Evolutionary conservation across 2,113 vertebrate species (phyloP).

Genomic region (Cyanistes caeruleus): DNA sequence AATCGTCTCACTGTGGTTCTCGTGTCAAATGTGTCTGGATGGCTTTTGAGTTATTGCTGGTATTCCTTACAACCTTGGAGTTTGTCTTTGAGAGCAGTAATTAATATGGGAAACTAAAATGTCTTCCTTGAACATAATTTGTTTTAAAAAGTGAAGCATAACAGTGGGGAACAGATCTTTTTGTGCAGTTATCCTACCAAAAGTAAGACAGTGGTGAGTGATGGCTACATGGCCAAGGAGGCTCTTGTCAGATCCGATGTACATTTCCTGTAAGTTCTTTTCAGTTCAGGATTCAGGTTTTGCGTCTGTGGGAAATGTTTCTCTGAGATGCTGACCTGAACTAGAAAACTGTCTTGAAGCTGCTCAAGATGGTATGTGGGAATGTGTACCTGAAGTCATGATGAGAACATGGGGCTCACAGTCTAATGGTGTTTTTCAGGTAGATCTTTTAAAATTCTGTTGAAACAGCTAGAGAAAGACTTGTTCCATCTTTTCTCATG

Average conservation of each 20-base stretch:
- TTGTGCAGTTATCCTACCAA: background rate
- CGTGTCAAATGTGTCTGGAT: background rate
- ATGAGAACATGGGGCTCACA: background rate
- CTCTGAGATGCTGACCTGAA: background rate
- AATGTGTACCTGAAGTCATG: background rate
- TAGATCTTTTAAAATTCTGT: background rate
- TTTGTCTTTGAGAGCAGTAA: background rate
- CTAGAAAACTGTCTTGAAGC: background rate
- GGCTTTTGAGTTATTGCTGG: background rate
- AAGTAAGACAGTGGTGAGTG: accelerated
- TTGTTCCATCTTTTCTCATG: background rate
- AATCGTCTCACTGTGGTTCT: background rate
- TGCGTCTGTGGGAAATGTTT: background rate
- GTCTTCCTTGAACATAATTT: background rate
- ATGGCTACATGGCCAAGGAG: background rate
- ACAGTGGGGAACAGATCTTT: background rate
- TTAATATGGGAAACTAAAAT: background rate
- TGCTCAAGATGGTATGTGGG: background rate
- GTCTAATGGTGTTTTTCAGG: background rate
- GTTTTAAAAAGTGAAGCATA: background rate
- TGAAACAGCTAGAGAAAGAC: background rate
- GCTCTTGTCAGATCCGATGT: background rate
- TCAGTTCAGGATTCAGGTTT: background rate
- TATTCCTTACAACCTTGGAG: background rate
- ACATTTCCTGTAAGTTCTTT: background rate